Conservation (phyloP, 92 coral and sea anemone species). For the Actinernus sp. region DNA sequence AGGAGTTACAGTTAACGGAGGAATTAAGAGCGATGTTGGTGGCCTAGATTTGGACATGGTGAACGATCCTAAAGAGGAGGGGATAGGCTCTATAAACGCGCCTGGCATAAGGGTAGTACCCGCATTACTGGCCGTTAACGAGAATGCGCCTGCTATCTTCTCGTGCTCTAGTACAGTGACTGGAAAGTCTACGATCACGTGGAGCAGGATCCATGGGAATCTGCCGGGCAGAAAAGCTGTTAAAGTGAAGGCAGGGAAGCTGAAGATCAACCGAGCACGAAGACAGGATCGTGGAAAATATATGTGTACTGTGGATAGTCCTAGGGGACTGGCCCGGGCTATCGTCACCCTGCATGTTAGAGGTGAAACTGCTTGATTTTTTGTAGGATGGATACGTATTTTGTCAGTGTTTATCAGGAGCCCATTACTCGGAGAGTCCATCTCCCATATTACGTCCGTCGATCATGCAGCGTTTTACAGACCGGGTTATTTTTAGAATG, state of each 20-base stretch:
- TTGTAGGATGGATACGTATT: too few relatives aligned
- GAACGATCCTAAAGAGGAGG: slow-evolving; percentile 6
- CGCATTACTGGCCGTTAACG: slow-evolving; percentile 38
- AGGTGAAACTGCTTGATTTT: slow-evolving; percentile 38
- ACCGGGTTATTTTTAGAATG: too few relatives aligned
- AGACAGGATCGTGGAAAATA: slow-evolving; percentile 37
- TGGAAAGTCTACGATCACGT: slow-evolving; percentile 36
- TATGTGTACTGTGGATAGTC: slow-evolving; percentile 64
- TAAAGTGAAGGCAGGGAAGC: slow-evolving; percentile 31
- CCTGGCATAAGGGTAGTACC: slow-evolving; percentile 55
- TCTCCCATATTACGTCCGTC: too few relatives aligned
- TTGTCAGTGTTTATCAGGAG: too few relatives aligned
- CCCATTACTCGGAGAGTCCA: too few relatives aligned
- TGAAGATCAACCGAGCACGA: slow-evolving; percentile 32
- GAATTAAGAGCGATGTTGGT: background rate
- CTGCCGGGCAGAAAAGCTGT: slow-evolving; percentile 15
- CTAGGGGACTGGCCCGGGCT: slow-evolving; percentile 47
- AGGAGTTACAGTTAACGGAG: background rate
- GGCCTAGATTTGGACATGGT: background rate
- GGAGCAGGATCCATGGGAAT: slow-evolving; percentile 54
- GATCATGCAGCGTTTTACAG: too few relatives aligned
- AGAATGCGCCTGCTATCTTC: slow-evolving; percentile 53
- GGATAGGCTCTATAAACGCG: slow-evolving; percentile 35
- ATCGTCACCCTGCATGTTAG: slow-evolving; percentile 43
- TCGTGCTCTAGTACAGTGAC: slow-evolving; percentile 36